A percentile compares a stretch with the other conserved stretches of the same genome.
Conservation (phyloP, 2,113 vertebrate species). For the Anser brachyrhynchus region DNA sequence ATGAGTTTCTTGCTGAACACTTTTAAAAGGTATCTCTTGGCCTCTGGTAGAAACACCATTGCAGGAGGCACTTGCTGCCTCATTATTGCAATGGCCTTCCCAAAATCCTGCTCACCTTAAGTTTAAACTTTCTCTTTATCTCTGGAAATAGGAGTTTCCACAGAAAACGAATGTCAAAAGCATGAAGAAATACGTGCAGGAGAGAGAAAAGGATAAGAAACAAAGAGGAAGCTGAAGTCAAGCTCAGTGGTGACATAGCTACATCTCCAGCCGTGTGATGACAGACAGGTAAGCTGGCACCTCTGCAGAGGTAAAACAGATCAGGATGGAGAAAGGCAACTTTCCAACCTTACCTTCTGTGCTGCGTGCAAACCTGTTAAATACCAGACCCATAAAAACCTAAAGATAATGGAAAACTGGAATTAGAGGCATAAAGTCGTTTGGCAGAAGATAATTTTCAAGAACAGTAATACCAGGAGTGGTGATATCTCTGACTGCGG, state of each 20-base stretch:
- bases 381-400: not conserved
- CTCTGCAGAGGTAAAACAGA: not conserved
- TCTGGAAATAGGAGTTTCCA: not conserved
- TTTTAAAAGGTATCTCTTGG: not conserved
- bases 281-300: not conserved
- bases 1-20: not conserved
- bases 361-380: not conserved
- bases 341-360: not conserved
- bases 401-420: not conserved
- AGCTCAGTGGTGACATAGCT: not conserved
- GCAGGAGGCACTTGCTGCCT: not conserved
- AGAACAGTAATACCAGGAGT: not conserved
- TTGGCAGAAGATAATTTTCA: not conserved
- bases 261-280: not conserved
- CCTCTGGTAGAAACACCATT: not conserved
- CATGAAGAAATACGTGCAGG: not conserved
- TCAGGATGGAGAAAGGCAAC: not conserved
- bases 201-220: not conserved
- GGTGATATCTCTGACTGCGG: not conserved
- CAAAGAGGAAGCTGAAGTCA: not conserved
- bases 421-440: not conserved
- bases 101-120: not conserved
- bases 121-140: not conserved
- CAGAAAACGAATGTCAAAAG: not conserved
- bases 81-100: not conserved